A percentile compares a stretch with the other conserved stretches of the same genome.
These are phyloP conservation scores for Prionace glauca DNA, from an alignment of 2,797 vertebrate species.

Conservation along the genomic window DNA sequence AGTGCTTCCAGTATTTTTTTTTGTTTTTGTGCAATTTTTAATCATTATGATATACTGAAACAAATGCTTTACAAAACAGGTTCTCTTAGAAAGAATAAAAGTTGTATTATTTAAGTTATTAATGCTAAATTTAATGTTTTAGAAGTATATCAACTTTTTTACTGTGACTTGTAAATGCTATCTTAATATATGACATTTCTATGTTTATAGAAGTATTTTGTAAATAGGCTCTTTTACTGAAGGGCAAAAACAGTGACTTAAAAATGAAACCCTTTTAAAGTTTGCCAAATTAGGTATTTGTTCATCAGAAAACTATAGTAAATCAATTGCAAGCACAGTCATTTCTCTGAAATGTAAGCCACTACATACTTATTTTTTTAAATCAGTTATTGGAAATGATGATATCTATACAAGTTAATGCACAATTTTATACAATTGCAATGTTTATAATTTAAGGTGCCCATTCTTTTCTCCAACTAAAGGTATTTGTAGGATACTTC, in stretches of 20 bases:
- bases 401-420: neutral
- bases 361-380: neutral
- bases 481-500: neutral
- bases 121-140: neutral
- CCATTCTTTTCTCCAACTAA: neutral
- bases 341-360: neutral
- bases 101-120: neutral
- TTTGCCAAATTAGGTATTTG: neutral
- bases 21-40: neutral
- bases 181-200: neutral
- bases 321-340: neutral
- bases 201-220: neutral
- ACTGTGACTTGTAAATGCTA: neutral
- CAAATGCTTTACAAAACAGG: neutral
- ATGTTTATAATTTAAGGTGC: neutral
- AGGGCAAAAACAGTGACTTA: neutral
- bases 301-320: no score
- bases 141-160: neutral
- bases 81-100: neutral
- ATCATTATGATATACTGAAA: neutral
- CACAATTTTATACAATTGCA: neutral
- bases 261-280: neutral
- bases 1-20: neutral
- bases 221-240: neutral
- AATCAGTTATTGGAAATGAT: neutral